Evolutionary conservation across 92 coral and sea anemone species (phyloP).

Genomic region (Diadumene lineata): DNA sequence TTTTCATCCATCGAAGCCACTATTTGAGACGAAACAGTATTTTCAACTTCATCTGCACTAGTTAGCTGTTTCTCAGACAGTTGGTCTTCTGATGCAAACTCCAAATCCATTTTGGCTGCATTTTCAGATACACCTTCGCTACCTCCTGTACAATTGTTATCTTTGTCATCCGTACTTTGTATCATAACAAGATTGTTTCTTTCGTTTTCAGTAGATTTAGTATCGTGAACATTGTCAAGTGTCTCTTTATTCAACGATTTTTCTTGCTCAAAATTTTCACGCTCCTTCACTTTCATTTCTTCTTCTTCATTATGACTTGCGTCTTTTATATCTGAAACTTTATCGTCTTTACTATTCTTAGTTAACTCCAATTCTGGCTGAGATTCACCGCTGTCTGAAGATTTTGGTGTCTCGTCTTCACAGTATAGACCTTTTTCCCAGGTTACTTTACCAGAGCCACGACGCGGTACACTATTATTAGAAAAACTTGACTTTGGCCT

Average conservation of each 20-base stretch:
- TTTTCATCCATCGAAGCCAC: too few relatives aligned
- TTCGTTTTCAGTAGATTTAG: not conserved
- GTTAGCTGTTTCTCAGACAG: not conserved
- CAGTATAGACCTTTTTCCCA: not conserved
- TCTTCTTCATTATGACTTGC: not conserved
- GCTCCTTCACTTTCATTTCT: not conserved
- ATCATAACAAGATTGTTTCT: not conserved
- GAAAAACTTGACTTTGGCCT: conserved; percentile 48
- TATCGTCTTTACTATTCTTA: not conserved
- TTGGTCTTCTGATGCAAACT: not conserved
- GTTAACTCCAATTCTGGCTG: not conserved
- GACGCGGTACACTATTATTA: conserved; percentile 13
- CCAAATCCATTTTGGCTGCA: not conserved
- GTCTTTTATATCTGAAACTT: not conserved
- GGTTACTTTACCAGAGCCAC: conserved; percentile 27
- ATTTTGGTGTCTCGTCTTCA: not conserved
- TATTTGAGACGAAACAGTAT: too few relatives aligned
- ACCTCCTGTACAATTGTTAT: not conserved
- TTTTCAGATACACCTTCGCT: not conserved
- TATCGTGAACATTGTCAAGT: not conserved
- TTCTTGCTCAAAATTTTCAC: not conserved
- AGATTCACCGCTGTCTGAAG: not conserved
- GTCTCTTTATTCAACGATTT: not conserved
- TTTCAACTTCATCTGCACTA: not conserved
- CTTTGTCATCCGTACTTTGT: not conserved